phyloP scores from a whole-genome alignment of 1,140 invertebrate species.

The Hylaeus anthracinus region DNA sequence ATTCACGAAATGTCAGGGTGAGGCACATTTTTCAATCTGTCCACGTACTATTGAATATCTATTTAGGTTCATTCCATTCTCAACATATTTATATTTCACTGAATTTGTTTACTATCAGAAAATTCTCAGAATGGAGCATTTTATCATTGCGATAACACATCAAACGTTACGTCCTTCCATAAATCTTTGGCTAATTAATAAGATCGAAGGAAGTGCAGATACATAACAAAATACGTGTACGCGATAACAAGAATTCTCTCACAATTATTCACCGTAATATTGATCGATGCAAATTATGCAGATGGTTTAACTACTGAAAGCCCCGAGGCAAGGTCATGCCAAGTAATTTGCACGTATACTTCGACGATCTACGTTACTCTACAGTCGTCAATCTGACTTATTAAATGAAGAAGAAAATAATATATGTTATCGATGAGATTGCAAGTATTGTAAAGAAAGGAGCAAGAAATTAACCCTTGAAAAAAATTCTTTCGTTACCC shows the following conservation, averaged over 20 bases:
- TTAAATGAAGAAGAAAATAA: no score
- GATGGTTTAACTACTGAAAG: constrained; percentile 34
- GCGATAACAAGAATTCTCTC: constrained; percentile 5
- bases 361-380: not conserved
- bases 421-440: no score
- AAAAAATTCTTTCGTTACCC: no score
- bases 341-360: constrained; percentile 10
- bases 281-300: constrained; percentile 48
- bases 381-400: not conserved
- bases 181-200: not conserved
- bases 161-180: not conserved
- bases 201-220: not conserved
- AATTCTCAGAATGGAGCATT: not conserved
- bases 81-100: not conserved
- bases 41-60: not conserved
- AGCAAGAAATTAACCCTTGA: no score
- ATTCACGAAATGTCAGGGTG: not conserved
- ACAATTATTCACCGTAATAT: constrained; percentile 45
- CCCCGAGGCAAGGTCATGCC: constrained; percentile 4
- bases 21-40: not conserved
- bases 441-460: no score
- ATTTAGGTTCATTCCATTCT: not conserved
- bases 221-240: not conserved
- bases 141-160: not conserved
- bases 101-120: not conserved